phyloP scores from a whole-genome alignment of 2,797 vertebrate genomes.

The Rhynchonycteris naso region DNA sequence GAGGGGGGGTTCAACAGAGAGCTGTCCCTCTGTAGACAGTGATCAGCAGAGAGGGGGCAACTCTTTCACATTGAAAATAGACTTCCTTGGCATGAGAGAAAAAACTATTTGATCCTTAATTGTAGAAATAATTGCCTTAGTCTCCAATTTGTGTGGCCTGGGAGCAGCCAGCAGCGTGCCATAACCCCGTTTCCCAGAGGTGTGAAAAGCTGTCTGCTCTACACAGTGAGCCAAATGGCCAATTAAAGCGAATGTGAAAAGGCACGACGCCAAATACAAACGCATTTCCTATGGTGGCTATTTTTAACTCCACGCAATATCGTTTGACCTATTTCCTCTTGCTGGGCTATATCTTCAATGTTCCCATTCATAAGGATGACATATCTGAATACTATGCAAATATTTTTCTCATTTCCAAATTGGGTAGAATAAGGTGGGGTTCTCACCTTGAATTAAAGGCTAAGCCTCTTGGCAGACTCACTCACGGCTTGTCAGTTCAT shows the following conservation, averaged over 20 bases:
- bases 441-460: background rate
- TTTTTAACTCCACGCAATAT: conserved; percentile 59
- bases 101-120: conserved; percentile 31
- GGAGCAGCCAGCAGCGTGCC: background rate
- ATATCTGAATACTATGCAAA: conserved; percentile 7
- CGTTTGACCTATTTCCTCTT: conserved; percentile 64
- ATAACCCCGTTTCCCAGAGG: background rate
- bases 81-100: background rate
- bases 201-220: background rate
- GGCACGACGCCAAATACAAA: background rate
- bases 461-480: background rate
- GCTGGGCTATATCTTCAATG: conserved; percentile 14
- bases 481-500: background rate
- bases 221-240: background rate
- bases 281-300: conserved; percentile 22
- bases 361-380: conserved; percentile 51
- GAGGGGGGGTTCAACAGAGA: background rate
- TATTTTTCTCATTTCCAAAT: conserved; percentile 36
- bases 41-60: background rate
- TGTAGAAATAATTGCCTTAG: conserved; percentile 21
- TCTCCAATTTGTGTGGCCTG: background rate
- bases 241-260: conserved; percentile 41
- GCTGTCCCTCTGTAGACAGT: background rate
- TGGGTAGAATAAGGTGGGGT: conserved; percentile 20
- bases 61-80: background rate